Base-by-base conservation (phyloP, 2,113 vertebrate genomes). In the Peromyscus californicus region DNA sequence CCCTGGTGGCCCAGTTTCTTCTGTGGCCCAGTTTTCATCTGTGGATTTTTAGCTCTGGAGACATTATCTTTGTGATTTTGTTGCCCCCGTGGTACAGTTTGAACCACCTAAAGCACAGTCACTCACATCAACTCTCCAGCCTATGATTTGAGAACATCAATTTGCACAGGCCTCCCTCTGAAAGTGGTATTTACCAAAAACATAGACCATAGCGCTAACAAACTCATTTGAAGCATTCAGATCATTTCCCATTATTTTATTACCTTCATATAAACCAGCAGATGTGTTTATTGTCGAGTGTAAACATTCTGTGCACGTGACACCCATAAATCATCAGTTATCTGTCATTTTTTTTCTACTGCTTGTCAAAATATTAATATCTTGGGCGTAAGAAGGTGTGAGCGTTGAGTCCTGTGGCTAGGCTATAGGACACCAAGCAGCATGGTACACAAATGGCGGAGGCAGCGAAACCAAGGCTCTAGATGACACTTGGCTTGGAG, bases 271-370 rank as follows among this genome's bases (percentile, higher is more conserved):
- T 90, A 94, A 93, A 63, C 70, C 22, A 89, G 39, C 79, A 94
- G 82, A 93, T 97, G 84, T 91, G 75, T 97, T 97, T 93, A 82
- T 94, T 91, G 61, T 93, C 89, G 22, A 93, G 45, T 89, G 12
- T 94, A 91, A 97, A 87, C 75, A 90, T 69, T 83, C 36, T 95
- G 57, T n/a, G 33, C 29, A 85, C 76, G 31, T 89, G 75, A 74
- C 78, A 24, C 76, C 39, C 33, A 90, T 70, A 94, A 88, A 92
- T 88, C 42, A 92, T 90, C 42, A 70, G 9, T 91, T 89, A 36
- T 70, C n/a, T 93, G 75, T 92, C 76, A 80, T 89, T 94, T 79
- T 85, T 79, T 85, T 42, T 13, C 42, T 75, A 72, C 80, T 22
- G 31, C 39, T 94, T 97, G 87, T 95, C 76, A 90, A 91, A 92